phyloP scores from a whole-genome alignment of 2,113 vertebrate genomes.

The Antennarius striatus region DNA sequence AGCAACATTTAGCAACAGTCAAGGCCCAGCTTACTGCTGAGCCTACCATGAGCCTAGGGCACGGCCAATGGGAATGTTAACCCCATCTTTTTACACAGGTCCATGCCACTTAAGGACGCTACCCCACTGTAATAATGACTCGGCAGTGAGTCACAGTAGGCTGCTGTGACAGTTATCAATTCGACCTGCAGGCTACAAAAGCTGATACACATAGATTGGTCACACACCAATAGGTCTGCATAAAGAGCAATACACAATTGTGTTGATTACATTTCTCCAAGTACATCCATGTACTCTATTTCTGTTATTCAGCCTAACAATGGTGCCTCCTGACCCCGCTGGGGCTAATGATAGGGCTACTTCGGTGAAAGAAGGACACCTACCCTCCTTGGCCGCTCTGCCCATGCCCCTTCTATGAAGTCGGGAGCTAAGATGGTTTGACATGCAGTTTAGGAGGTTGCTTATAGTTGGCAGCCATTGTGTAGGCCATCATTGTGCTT shows the following conservation, averaged over 20 bases:
- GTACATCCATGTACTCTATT: constrained; percentile 79
- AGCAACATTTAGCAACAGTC: constrained; percentile 46
- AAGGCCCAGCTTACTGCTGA: constrained; percentile 43
- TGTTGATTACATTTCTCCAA: constrained; percentile 72
- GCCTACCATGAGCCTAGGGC: constrained; percentile 28
- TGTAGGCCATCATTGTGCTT: constrained; percentile 73
- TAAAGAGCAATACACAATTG: constrained; percentile 74
- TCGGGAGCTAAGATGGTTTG: constrained; percentile 68
- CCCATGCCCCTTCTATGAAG: constrained; percentile 61
- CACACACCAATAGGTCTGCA: constrained; percentile 65
- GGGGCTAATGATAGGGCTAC: constrained; percentile 80
- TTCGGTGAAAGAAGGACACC: constrained; percentile 74
- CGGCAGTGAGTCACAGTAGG: constrained; percentile 68
- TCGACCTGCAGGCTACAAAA: constrained; percentile 65
- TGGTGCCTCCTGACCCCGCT: constrained; percentile 78
- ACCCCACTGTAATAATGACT: constrained; percentile 73
- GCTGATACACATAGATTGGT: constrained; percentile 71
- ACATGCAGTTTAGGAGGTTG: constrained; percentile 65
- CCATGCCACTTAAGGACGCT: constrained; percentile 62
- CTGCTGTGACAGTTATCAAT: constrained; percentile 71
- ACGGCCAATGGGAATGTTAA: constrained; percentile 67
- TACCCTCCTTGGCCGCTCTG: constrained; percentile 71
- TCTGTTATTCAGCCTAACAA: constrained; percentile 79
- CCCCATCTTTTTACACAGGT: constrained; percentile 69
- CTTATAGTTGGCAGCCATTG: constrained; percentile 72